phyloP scores from a whole-genome alignment of 2,888 invertebrate genomes.

The Epistrophe grossulariae region DNA sequence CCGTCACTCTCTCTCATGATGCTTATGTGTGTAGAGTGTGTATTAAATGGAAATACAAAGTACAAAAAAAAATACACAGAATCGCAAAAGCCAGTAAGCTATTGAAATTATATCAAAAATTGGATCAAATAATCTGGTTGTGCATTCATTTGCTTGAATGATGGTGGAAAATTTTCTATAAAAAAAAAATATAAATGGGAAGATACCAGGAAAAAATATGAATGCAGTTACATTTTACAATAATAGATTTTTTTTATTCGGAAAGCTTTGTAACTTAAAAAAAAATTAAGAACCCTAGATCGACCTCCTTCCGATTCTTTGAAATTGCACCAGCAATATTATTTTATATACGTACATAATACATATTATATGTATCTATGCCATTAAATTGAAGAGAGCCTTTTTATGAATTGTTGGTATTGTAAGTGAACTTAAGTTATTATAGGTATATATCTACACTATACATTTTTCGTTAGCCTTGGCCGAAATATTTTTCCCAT shows the following conservation, averaged over 20 bases:
- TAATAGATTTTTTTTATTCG: constrained; percentile 6
- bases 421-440: constrained; percentile 6
- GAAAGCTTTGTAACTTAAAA: not conserved
- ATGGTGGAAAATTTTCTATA: constrained; percentile 25
- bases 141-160: constrained; percentile 13
- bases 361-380: constrained; percentile 21
- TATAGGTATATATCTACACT: not conserved
- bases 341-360: too few relatives aligned
- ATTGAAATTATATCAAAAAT: constrained; percentile 36
- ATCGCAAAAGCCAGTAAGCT: constrained; percentile 3
- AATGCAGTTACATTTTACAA: constrained; percentile 12
- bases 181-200: not conserved
- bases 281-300: constrained; percentile 12
- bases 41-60: constrained; percentile 8
- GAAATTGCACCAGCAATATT: not conserved
- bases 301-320: constrained; percentile 24
- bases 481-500: not conserved
- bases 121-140: constrained; percentile 26
- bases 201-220: not conserved
- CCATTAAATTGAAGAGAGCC: constrained; percentile 1
- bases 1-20: not conserved
- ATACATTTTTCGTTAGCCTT: not conserved
- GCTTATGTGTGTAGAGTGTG: not conserved
- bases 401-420: constrained; percentile 6
- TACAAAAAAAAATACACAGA: not conserved